These are phyloP conservation scores for Mylabris phalerata DNA, from an alignment of 1,140 invertebrate species.

Conservation along the genomic window DNA sequence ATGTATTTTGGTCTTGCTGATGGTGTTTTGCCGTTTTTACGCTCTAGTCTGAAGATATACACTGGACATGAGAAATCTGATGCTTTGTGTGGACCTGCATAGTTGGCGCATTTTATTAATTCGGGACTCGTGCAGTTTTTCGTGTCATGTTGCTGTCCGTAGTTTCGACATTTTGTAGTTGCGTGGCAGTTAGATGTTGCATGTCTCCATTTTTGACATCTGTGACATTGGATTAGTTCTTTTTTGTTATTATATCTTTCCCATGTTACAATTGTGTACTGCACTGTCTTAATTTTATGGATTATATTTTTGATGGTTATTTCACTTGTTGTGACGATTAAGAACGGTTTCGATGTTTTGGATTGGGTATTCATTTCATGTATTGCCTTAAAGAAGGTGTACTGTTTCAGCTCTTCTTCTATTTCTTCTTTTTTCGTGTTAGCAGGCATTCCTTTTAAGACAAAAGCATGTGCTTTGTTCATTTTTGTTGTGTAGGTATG, in stretches of 20 bases:
- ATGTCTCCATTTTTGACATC: constrained; percentile 38
- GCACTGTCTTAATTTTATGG: background rate
- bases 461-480: background rate
- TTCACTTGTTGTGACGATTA: constrained; percentile 6
- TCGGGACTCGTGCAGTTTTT: constrained; percentile 27
- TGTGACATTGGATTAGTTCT: constrained; percentile 31
- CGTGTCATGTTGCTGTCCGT: constrained; percentile 27
- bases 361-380: background rate
- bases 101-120: constrained; percentile 35
- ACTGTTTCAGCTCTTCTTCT: background rate
- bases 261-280: constrained; percentile 13
- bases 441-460: background rate
- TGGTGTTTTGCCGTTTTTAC: background rate
- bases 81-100: constrained; percentile 30
- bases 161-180: constrained; percentile 35
- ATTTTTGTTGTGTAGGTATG: background rate
- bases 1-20: background rate
- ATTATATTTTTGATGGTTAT: background rate
- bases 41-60: background rate
- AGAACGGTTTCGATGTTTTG: background rate
- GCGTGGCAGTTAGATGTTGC: constrained; percentile 30
- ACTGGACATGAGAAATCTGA: background rate
- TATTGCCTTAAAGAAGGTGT: background rate
- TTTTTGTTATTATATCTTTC: constrained; percentile 26
- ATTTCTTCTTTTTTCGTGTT: background rate